Base-by-base conservation (phyloP, 2,113 vertebrate genomes). In the Lepisosteus oculatus region DNA sequence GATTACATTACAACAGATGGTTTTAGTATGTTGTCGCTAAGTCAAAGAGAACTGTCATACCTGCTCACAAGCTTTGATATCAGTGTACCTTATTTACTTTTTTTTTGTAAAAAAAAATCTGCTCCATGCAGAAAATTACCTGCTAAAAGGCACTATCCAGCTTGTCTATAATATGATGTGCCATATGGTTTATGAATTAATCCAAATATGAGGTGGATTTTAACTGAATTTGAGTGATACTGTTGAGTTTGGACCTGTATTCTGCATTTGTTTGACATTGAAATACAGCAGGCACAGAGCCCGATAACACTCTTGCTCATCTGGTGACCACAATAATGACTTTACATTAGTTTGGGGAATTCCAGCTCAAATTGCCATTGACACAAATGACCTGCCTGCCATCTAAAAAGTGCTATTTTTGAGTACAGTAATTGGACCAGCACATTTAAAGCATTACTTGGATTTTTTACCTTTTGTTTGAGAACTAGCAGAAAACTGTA, bases 1-100 rank as follows among this genome's bases (percentile, higher is more conserved):
- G 13, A 73, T 69, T 14, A 17, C 54, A 55, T 69, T 69, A 57
- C 56, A 43, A 69, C 55, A 69, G 67, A 69, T 56, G 67, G 55
- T 56, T 56, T 41, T 6, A 43, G 12, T 13, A 14, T 7, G 55
- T 29, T 69, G 54, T 56, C 55, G 3, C 51, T 6, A 56, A 11
- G 67, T 69, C 51, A 69, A 69, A 43, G 29, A 17, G 12, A 54
- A 12, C 67, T 14, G 67, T 69, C 67, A 68, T 17, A 7, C 5
- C 44, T 14, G 51, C 45, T 47, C 67, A 11, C 3, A 8, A 15
- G 29, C 42, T 55, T 55, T 45, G 45, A 66, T 45, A 44, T 66
- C 64, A 45, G 42, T 45, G 64, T 42, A 66, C 64, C 64, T 66
- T 13, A 15, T 47, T 66, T 45, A 14, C 13, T 15, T 44, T 66